phyloP scores from a whole-genome alignment of 37 sponge, comb jelly and placozoan genomes.

The Chondrosia reniformis region DNA sequence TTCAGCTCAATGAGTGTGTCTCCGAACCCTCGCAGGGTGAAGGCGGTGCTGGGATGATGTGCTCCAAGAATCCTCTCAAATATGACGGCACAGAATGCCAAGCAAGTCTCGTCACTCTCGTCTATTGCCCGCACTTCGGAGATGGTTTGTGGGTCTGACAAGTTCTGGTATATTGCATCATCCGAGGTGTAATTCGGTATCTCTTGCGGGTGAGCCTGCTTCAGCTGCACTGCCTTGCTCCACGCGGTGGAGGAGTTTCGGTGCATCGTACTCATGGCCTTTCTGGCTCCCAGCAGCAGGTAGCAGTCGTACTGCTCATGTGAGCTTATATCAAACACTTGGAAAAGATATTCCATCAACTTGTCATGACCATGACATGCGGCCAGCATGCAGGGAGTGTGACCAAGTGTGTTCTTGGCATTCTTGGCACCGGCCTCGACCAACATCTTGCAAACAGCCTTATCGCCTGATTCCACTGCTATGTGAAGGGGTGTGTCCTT shows the following conservation, averaged over 20 bases:
- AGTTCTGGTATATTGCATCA: conserved; percentile 41
- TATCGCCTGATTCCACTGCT: conserved; percentile 72
- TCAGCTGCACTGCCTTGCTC: conserved; percentile 36
- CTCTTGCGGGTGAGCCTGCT: background rate
- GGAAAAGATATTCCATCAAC: conserved; percentile 44
- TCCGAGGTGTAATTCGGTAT: conserved; percentile 6
- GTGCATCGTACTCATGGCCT: conserved; percentile 29
- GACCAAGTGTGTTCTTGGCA: conserved; percentile 63
- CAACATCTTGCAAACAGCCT: conserved; percentile 53
- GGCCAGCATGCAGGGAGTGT: conserved; percentile 81
- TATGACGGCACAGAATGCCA: conserved; percentile 58
- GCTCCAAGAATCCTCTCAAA: conserved; percentile 79
- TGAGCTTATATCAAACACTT: conserved; percentile 20
- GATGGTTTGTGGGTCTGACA: conserved; percentile 48
- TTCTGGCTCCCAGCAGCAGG: conserved; percentile 67
- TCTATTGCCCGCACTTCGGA: conserved; percentile 23
- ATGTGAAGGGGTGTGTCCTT: conserved; percentile 90
- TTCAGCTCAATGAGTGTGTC: conserved; percentile 62
- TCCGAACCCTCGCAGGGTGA: conserved; percentile 75
- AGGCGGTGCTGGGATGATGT: conserved; percentile 77
- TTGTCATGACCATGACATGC: conserved; percentile 74
- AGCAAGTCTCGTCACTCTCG: conserved; percentile 28
- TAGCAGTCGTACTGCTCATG: conserved; percentile 71
- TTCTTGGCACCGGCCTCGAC: conserved; percentile 80
- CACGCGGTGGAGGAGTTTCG: conserved; percentile 20